Evolutionary conservation across 2,113 vertebrate genomes (phyloP).

Genomic region (Oreochromis spilurus): DNA sequence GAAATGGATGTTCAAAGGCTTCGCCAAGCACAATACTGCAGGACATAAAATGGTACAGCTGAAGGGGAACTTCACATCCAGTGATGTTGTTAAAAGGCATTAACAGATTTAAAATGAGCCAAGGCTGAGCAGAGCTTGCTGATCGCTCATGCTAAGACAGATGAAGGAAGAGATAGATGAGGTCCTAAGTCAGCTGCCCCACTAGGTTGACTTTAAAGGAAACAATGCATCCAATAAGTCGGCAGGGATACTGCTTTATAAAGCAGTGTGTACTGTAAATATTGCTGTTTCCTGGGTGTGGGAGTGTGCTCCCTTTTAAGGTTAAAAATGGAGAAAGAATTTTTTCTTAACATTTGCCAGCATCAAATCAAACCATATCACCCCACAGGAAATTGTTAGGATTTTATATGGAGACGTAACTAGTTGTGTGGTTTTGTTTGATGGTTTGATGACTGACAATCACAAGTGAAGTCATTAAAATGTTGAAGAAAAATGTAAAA

Average conservation of each 20-base stretch:
- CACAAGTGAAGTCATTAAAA: not conserved
- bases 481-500: not conserved
- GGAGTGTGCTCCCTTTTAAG: not conserved
- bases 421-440: not conserved
- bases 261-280: slow-evolving; percentile 36
- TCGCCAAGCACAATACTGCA: slow-evolving; percentile 29
- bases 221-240: not conserved
- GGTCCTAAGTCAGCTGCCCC: not conserved
- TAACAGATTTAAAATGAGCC: not conserved
- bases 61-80: not conserved
- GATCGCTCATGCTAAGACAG: not conserved
- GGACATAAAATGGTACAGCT: not conserved
- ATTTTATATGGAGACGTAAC: not conserved
- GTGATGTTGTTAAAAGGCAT: slow-evolving; percentile 5
- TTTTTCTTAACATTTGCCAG: not conserved
- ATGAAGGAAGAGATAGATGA: not conserved
- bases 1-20: slow-evolving; percentile 23
- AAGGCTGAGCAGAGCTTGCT: not conserved
- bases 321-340: not conserved
- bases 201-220: slow-evolving; percentile 21
- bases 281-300: slow-evolving; percentile 16
- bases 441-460: not conserved
- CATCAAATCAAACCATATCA: not conserved
- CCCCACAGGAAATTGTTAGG: not conserved
- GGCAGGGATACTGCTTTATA: not conserved